Evolutionary conservation across 2,888 invertebrate species (phyloP).

Genomic region (Lepidochitona cinerea): DNA sequence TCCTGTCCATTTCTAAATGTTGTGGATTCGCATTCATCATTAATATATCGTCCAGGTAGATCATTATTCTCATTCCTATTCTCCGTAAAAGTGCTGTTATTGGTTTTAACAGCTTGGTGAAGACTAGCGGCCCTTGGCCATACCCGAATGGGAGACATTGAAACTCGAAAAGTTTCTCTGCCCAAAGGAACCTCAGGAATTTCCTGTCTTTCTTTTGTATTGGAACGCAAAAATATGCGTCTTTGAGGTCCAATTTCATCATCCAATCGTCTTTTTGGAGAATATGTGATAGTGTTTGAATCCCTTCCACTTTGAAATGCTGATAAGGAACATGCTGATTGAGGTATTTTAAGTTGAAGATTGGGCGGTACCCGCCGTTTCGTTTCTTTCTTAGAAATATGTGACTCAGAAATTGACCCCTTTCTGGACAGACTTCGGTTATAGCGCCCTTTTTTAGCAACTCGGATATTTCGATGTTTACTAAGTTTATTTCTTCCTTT

Average conservation of each 20-base stretch:
- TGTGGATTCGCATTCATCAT: not conserved
- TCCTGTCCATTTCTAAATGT: not conserved
- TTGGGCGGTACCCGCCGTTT: conserved; percentile 12
- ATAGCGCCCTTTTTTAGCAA: no score
- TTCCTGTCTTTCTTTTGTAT: conserved; percentile 4
- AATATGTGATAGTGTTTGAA: conserved; percentile 7
- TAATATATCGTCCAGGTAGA: conserved; percentile 3
- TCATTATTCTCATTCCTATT: conserved; percentile 2
- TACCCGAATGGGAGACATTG: conserved; percentile 19
- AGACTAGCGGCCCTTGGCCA: conserved; percentile 14
- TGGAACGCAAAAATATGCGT: conserved; percentile 23
- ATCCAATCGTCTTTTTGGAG: conserved; percentile 11
- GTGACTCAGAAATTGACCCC: no score
- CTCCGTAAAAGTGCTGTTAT: conserved; percentile 2
- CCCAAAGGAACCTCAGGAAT: conserved; percentile 16
- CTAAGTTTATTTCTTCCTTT: no score
- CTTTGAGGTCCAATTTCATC: conserved; percentile 22
- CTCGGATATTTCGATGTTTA: no score
- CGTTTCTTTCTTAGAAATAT: conserved; percentile 8
- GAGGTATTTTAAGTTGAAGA: conserved; percentile 15
- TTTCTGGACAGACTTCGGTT: no score
- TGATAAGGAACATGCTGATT: conserved; percentile 11
- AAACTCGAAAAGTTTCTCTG: conserved; percentile 8
- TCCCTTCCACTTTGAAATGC: conserved; percentile 18
- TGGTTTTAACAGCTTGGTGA: conserved; percentile 21